phyloP scores from a whole-genome alignment of 2,797 vertebrate genomes.

The Lutjanus campechanus region DNA sequence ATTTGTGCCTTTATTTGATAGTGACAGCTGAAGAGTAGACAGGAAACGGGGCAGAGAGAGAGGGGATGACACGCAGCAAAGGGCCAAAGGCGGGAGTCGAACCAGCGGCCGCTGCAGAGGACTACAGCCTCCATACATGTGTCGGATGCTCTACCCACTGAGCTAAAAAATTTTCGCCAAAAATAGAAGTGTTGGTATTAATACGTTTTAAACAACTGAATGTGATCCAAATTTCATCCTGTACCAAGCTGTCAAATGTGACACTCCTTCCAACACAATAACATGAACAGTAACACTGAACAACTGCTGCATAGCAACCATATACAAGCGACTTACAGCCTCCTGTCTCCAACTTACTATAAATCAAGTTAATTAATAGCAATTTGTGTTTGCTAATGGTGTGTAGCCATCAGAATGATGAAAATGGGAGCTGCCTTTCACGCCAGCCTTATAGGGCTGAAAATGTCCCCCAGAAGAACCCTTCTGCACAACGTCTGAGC shows the following conservation, averaged over 20 bases:
- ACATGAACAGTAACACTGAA: conserved; percentile 1
- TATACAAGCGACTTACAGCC: neutral
- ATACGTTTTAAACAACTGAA: neutral
- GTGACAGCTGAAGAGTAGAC: no score
- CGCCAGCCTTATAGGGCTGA: neutral
- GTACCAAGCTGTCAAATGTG: neutral
- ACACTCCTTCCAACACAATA: neutral
- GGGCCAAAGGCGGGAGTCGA: no score
- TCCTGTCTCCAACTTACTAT: neutral
- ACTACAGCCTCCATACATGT: no score
- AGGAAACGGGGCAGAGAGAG: no score
- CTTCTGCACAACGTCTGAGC: neutral
- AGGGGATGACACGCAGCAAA: no score
- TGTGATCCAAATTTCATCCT: neutral
- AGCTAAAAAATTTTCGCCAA: no score
- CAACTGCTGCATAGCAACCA: conserved; percentile 1
- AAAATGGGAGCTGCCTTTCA: conserved; percentile 9
- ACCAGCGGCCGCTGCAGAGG: no score
- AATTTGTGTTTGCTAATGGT: conserved; percentile 33
- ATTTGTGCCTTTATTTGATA: no score
- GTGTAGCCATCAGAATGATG: conserved; percentile 19
- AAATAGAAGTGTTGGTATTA: neutral
- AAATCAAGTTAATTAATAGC: conserved; percentile 36
- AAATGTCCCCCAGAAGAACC: neutral
- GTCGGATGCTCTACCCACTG: no score